Percentiles rank a stretch among this genome's conserved stretches.
These are phyloP conservation scores for Corythornis madagascariensis DNA, from an alignment of 2,113 vertebrate genomes.

Conservation along the genomic window DNA sequence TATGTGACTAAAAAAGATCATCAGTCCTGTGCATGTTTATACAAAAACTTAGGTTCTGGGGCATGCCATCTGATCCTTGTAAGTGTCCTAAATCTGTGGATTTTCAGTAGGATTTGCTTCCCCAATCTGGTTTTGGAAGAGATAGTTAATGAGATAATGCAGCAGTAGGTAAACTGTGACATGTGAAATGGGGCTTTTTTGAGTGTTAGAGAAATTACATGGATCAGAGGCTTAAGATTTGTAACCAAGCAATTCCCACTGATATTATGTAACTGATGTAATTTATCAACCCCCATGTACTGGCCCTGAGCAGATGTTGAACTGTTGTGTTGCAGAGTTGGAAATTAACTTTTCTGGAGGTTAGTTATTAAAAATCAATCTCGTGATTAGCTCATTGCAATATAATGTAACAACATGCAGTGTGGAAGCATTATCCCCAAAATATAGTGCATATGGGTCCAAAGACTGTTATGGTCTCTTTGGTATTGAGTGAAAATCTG, in stretches of 20 bases:
- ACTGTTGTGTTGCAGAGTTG: rapidly evolving
- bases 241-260: constrained; percentile 29
- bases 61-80: neutral
- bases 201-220: neutral
- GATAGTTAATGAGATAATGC: constrained; percentile 37
- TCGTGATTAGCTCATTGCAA: neutral
- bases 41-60: neutral
- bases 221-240: constrained; percentile 29
- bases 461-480: neutral
- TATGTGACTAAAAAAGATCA: neutral
- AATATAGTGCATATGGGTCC: neutral
- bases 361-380: neutral
- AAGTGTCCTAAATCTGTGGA: constrained; percentile 36
- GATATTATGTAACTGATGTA: constrained; percentile 15
- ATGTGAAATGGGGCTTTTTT: neutral
- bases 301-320: constrained; percentile 14
- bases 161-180: constrained; percentile 5
- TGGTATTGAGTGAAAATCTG: neutral
- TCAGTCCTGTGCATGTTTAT: neutral
- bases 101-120: constrained; percentile 35
- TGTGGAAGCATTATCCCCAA: neutral
- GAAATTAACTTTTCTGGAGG: constrained; percentile 7
- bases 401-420: neutral
- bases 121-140: neutral
- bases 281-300: constrained; percentile 20